Conservation (phyloP, 1,140 invertebrate species). For the Zaprionus nigranus region DNA sequence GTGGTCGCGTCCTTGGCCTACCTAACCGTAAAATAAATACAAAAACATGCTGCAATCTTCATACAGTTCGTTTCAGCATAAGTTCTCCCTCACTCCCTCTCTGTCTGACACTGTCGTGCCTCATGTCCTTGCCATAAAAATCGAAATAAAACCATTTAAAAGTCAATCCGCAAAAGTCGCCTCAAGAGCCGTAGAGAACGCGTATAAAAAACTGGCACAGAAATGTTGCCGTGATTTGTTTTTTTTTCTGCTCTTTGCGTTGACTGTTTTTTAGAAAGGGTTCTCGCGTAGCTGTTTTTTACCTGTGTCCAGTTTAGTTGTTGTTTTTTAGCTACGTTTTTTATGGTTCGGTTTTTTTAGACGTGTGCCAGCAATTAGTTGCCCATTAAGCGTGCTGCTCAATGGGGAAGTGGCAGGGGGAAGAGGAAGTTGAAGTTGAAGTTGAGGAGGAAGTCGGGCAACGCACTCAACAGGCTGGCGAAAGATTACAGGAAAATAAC, state of each 20-base stretch:
- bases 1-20: slow-evolving; percentile 64
- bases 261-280: slow-evolving; percentile 64
- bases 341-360: slow-evolving; percentile 63
- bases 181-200: neutral
- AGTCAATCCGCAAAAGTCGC: slow-evolving; percentile 80
- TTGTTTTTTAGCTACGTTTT: slow-evolving; percentile 62
- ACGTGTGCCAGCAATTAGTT: slow-evolving; percentile 78
- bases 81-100: slow-evolving; percentile 24
- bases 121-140: slow-evolving; percentile 74
- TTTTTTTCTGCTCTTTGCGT: neutral
- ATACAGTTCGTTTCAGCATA: slow-evolving; percentile 58
- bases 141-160: slow-evolving; percentile 82
- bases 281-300: slow-evolving; percentile 28
- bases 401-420: slow-evolving; percentile 6
- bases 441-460: neutral
- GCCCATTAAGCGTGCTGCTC: slow-evolving; percentile 49
- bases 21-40: slow-evolving; percentile 39
- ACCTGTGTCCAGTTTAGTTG: slow-evolving; percentile 47
- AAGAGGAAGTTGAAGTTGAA: neutral
- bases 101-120: neutral
- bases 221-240: neutral
- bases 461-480: slow-evolving; percentile 61
- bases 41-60: slow-evolving; percentile 16
- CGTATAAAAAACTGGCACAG: neutral
- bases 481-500: slow-evolving; percentile 31